Evolutionary conservation across 2,797 vertebrate species (phyloP), one percentile per base, ranked within the genome.

Genomic region (Enteromius afrohamiltoni): DNA sequence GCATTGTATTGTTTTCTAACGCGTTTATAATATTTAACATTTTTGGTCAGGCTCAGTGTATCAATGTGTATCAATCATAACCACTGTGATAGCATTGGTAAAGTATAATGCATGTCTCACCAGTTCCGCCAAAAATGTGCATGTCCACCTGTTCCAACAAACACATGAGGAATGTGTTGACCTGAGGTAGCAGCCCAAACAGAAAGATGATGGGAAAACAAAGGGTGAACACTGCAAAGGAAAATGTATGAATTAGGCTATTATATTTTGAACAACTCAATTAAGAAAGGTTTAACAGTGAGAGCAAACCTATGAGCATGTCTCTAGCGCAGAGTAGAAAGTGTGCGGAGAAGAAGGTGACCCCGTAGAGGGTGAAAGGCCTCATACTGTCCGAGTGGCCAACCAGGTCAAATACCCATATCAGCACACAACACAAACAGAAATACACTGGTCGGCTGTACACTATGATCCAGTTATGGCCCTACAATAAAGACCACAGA

Each of bases 131-230:
- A 40, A 97, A 97, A 90, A 97, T 88, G 68, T 97, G 96, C 96
- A 97, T 97, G 86, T 97, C 96, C 13, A 97, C 94, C 93, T 97
- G 97, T 90, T 97, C 97, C 91, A 97, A 94, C 92, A 97, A 93
- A 94, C 96, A 96, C 97, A 97, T 97, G 90, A 97, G 90, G 91
- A 97, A 97, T 53, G 97, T 97, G 90, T 97, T 97, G 92, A 97
- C 95, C 93, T 97, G 97, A 90, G 97, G 97, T 92, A 97, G 94
- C 90, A 96, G 94, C 85, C 97, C 97, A 87, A 97, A 95, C 83
- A 97, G 95, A 92, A 97, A 97, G 90, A 97, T 93, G 87, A 94
- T 93, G 0, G 96, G 96, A 90, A 97, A 97, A 93, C 95, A 96
- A 89, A 97, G 91, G 85, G 95, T 95, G 91, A 97, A 96, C 78